phyloP scores from a whole-genome alignment of 2,113 vertebrate genomes.

The Hylia prasina region DNA sequence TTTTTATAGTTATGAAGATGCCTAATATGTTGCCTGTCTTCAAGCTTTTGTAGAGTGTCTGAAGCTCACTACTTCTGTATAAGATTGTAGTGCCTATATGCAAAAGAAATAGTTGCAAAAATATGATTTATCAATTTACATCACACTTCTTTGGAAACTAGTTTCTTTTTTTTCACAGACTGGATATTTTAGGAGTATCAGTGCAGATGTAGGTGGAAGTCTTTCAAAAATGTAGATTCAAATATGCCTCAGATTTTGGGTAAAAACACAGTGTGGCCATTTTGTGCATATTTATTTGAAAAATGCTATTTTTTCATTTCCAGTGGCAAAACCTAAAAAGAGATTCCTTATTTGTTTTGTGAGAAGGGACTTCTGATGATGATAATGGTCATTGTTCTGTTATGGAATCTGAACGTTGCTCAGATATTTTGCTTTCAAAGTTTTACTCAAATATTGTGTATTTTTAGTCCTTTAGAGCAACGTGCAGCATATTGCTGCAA shows the following conservation, averaged over 20 bases:
- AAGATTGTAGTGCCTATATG: background rate
- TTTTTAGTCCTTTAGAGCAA: background rate
- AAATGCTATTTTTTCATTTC: constrained; percentile 15
- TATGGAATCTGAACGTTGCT: constrained; percentile 15
- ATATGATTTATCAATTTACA: background rate
- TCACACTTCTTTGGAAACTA: background rate
- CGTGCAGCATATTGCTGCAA: background rate
- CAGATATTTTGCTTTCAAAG: constrained; percentile 31
- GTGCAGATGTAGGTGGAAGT: constrained; percentile 41
- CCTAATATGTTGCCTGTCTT: background rate
- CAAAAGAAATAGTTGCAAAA: background rate
- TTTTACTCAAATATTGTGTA: background rate
- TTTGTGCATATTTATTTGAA: constrained; percentile 27
- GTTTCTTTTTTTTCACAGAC: background rate
- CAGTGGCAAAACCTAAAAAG: constrained; percentile 16
- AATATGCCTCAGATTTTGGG: constrained; percentile 19
- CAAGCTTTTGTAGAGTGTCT: background rate
- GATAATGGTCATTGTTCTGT: background rate
- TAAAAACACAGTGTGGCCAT: background rate
- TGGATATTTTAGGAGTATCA: constrained; percentile 21
- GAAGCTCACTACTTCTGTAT: background rate
- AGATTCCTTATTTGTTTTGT: constrained; percentile 46
- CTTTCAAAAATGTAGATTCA: constrained; percentile 45
- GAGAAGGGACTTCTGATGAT: constrained; percentile 25
- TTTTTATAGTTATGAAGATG: background rate